Base-by-base conservation (phyloP, 2,888 invertebrate species). In the Drosophila niveifrons region DNA sequence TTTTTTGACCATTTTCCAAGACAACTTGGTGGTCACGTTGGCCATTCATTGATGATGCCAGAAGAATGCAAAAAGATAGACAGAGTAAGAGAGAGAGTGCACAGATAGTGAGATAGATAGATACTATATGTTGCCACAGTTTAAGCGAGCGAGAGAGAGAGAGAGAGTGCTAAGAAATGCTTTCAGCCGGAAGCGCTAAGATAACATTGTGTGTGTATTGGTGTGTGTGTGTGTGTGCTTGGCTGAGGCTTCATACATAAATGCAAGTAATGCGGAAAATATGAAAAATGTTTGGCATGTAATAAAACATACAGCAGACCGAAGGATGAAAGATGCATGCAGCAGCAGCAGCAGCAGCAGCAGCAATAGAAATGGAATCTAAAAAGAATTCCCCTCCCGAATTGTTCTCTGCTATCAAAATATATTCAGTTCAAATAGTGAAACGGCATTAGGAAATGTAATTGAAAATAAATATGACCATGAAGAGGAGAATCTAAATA, bases 141-240 rank as follows among this genome's bases (percentile, higher is more conserved):
- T 2, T 31, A 10, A 1, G 31, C 1, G 15, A 13, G 39, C 4
- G 51, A 15, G 47, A n/a, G 66, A 17, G 72, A 41, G 39, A 52
- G 63, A 50, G 65, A 44, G 70, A 64, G 78, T 66, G 79, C 75
- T 80, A 79, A 81, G 85, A 89, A 90, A 90, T 78, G 87, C 88
- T 86, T 86, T 90, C 90, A 90, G 88, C 90, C 90, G 90, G 90
- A 90, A 90, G 90, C 88, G 75, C 68, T 80, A 65, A 89, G 90
- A 90, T 83, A 90, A 91, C 89, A 88, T 75, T 78, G 66, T 68
- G 55, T 67, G 62, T 66, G 63, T 64, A 17, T 48, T 52, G 46
- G 41, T 56, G 53, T 79, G 62, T 67, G 53, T 68, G 56, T 64
- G 73, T 75, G 41, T 66, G 50, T 65, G 74, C 71, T 36, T 66